Conservation (phyloP, 2,888 invertebrate species). For the Philopedon plagiatum region DNA sequence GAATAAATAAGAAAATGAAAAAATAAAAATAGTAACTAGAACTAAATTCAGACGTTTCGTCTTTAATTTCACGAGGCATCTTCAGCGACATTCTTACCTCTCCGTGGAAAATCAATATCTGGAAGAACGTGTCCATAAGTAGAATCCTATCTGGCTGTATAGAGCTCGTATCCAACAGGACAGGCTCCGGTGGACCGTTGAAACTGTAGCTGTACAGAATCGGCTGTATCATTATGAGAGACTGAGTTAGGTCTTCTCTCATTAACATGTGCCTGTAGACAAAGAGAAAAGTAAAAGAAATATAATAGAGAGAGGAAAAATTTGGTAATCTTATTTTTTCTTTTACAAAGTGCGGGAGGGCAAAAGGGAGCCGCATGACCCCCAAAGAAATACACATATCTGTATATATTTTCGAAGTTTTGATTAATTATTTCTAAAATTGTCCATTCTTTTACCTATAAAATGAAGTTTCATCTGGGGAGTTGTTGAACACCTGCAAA, state of each 20-base stretch:
- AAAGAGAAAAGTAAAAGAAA: no score
- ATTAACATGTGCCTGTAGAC: constrained; percentile 99
- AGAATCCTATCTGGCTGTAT: constrained; percentile 98
- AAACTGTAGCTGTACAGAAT: constrained; percentile 99
- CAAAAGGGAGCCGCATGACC: no score
- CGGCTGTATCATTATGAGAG: constrained; percentile 99
- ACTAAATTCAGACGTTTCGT: no score
- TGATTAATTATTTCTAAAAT: not conserved
- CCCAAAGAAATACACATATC: no score
- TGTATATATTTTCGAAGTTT: no score
- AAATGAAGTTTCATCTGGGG: constrained; percentile 99
- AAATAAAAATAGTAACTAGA: no score
- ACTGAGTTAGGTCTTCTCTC: constrained; percentile 97
- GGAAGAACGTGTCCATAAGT: constrained; percentile 99
- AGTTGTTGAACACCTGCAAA: constrained; percentile 99
- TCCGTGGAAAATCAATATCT: constrained; percentile 99
- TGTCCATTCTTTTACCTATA: constrained; percentile 76
- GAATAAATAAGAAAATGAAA: no score
- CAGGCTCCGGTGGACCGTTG: constrained; percentile 97
- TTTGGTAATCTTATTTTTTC: no score
- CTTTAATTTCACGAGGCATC: no score
- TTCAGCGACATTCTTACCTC: no score
- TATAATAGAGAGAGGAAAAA: no score
- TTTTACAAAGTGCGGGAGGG: no score
- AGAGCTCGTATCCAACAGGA: constrained; percentile 95